These are phyloP conservation scores for Prionace glauca DNA, from an alignment of 2,797 vertebrate species.

Conservation along the genomic window DNA sequence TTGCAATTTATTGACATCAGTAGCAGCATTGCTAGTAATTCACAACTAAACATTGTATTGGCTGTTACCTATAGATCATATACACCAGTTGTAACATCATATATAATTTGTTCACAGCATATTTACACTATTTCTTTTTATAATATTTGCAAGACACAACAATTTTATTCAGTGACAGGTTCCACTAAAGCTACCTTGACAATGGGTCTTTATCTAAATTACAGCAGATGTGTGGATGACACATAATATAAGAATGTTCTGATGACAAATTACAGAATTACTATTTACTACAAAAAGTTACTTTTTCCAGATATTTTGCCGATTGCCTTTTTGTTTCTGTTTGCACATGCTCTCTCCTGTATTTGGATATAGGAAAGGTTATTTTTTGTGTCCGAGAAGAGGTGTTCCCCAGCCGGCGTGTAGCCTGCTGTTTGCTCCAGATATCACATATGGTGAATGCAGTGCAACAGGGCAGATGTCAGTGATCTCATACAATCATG, in stretches of 20 bases:
- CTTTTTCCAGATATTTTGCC: background rate
- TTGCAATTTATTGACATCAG: background rate
- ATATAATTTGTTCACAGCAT: background rate
- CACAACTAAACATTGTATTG: background rate
- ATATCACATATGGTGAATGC: slow-evolving; percentile 13
- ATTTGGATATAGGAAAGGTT: background rate
- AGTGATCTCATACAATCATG: slow-evolving; percentile 22
- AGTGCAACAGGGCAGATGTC: slow-evolving; percentile 4
- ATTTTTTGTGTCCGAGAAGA: background rate
- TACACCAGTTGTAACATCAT: background rate
- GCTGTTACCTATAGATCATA: background rate
- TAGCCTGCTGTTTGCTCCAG: background rate
- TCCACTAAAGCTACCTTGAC: background rate
- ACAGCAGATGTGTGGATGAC: background rate
- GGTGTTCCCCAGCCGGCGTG: background rate
- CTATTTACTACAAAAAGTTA: background rate
- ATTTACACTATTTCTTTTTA: background rate
- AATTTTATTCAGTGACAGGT: slow-evolving; percentile 14
- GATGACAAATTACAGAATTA: background rate
- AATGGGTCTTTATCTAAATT: background rate
- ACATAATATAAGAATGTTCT: slow-evolving; percentile 6
- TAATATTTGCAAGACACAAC: background rate
- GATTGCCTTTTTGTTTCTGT: background rate
- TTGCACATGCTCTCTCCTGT: background rate
- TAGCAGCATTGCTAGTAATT: background rate